Evolutionary conservation across 2,888 invertebrate species (phyloP).

Genomic region (Eugnorisma glareosa): DNA sequence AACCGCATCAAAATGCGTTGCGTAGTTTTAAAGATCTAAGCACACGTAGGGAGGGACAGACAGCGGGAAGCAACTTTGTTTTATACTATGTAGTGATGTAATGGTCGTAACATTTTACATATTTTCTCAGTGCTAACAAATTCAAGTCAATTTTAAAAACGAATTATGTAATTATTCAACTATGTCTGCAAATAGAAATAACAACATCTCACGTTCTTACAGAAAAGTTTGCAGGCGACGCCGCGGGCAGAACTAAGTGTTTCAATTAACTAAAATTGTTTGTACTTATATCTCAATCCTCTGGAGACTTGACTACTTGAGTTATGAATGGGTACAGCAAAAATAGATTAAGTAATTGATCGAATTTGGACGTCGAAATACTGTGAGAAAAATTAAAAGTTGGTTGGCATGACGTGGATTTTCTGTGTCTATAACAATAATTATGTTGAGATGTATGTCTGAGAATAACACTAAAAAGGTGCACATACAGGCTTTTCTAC

Average conservation of each 20-base stretch:
- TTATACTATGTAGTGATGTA: too few relatives aligned
- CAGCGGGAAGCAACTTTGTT: too few relatives aligned
- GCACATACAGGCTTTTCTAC: neutral
- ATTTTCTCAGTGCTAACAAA: neutral
- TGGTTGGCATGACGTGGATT: neutral
- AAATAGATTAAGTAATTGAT: conserved; percentile 44
- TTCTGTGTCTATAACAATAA: neutral
- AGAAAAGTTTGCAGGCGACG: conserved; percentile 28
- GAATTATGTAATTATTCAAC: conserved; percentile 20
- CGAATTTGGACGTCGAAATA: conserved; percentile 1
- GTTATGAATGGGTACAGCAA: conserved; percentile 33
- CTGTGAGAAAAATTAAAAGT: neutral
- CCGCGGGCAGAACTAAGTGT: conserved; percentile 23
- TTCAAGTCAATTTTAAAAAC: neutral
- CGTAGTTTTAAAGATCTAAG: too few relatives aligned
- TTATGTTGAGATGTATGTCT: neutral
- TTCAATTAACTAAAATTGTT: conserved; percentile 57
- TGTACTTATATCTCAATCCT: conserved; percentile 29
- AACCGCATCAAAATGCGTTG: too few relatives aligned
- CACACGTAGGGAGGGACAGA: too few relatives aligned
- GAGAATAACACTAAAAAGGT: neutral
- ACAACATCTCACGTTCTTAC: neutral
- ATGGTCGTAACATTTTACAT: neutral
- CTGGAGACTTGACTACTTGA: conserved; percentile 19
- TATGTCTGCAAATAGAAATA: conserved; percentile 9